Conservation (phyloP, 1,140 invertebrate species). For the Nautilus pompilius region DNA sequence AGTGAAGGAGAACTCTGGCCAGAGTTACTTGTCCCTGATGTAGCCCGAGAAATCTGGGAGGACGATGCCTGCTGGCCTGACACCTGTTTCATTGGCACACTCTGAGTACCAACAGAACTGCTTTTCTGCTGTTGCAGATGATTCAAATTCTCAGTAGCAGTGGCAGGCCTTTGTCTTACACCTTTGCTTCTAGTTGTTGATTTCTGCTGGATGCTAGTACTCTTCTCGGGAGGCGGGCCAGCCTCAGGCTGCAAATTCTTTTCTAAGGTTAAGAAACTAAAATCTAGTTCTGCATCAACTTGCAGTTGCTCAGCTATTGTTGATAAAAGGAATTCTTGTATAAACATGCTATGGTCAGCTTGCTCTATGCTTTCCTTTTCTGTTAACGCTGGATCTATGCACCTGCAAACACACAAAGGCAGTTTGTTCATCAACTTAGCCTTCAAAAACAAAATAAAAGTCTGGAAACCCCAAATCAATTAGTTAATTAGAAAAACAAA, state of each 20-base stretch:
- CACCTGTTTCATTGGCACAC: background rate
- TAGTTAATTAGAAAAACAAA: too few species aligned
- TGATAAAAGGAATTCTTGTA: conserved; percentile 67
- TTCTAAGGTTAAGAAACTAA: background rate
- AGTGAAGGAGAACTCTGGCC: too few species aligned
- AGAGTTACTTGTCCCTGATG: conserved; percentile 3
- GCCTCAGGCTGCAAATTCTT: background rate
- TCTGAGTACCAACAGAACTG: conserved; percentile 9
- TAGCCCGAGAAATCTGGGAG: background rate
- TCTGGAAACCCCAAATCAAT: too few species aligned
- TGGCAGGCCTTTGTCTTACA: conserved; percentile 1
- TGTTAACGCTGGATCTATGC: conserved; percentile 61
- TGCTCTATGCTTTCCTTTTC: conserved; percentile 62
- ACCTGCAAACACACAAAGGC: conserved; percentile 58
- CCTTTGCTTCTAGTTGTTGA: conserved; percentile 11
- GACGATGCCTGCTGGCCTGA: background rate
- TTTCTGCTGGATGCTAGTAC: conserved; percentile 8
- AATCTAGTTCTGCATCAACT: conserved; percentile 19
- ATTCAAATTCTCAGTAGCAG: background rate
- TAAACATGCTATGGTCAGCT: conserved; percentile 68
- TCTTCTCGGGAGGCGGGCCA: conserved; percentile 10
- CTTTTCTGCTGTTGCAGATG: conserved; percentile 10
- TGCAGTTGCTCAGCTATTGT: conserved; percentile 59
- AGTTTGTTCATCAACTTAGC: too few species aligned
- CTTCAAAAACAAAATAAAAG: too few species aligned